A percentile compares a stretch with the other conserved stretches of the same genome.
phyloP scores from a whole-genome alignment of 2,888 invertebrate species.

The Tortricodes alternella region DNA sequence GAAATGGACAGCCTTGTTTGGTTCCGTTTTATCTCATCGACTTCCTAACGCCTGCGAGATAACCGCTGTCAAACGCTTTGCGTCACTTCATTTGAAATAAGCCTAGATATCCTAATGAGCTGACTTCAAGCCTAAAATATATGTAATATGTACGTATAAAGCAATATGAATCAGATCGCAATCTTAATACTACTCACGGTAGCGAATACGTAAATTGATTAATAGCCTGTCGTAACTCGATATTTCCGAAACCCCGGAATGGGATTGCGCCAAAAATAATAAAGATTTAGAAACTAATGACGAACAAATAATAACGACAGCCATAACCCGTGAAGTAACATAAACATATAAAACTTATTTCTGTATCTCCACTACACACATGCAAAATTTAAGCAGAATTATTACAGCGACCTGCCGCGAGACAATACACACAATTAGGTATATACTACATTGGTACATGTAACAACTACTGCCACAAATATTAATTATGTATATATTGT shows the following conservation, averaged over 20 bases:
- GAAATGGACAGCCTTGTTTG: constrained; percentile 35
- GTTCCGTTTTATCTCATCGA: constrained; percentile 48
- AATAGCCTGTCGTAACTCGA: constrained; percentile 42
- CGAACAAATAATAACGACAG: constrained; percentile 63
- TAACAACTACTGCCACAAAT: constrained; percentile 76
- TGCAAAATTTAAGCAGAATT: constrained; percentile 73
- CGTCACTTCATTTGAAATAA: background rate
- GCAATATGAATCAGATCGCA: constrained; percentile 20
- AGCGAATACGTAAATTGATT: constrained; percentile 16
- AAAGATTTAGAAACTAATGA: constrained; percentile 54
- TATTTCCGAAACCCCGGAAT: constrained; percentile 55
- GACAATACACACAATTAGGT: constrained; percentile 59
- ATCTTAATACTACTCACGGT: constrained; percentile 18
- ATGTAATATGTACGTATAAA: constrained; percentile 20
- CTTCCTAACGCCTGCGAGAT: constrained; percentile 47
- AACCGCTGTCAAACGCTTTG: constrained; percentile 36
- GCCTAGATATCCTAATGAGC: background rate
- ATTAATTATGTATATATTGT: constrained; percentile 64
- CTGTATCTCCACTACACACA: constrained; percentile 69
- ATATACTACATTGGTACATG: constrained; percentile 59
- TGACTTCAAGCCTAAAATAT: constrained; percentile 5
- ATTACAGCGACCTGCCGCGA: constrained; percentile 66
- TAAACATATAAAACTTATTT: constrained; percentile 78
- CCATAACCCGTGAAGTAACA: constrained; percentile 66
- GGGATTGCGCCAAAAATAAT: constrained; percentile 58